Evolutionary conservation across 2,113 vertebrate species (phyloP), one percentile per base, ranked within the genome.

Genomic region (Crotophaga sulcirostris): DNA sequence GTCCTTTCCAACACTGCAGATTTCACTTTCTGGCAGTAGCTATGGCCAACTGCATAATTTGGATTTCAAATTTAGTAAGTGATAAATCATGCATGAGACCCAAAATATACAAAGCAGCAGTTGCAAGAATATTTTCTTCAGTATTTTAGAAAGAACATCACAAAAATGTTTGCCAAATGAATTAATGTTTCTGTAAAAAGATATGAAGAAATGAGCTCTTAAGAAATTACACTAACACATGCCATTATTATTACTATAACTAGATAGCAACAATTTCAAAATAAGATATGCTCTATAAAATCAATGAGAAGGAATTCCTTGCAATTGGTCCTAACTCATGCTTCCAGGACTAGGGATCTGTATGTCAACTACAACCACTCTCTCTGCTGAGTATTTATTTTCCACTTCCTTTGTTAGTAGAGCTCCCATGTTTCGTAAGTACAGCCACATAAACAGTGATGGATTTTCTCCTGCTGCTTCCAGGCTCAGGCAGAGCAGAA

Each of bases 1-100:
- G 76, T 85, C 93, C 88, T 96, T 96, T 94, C 74, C 92, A 93
- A 84, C 60, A 82, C 73, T 95, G 86, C 31, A 95, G 73, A 82
- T 94, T 96, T 95, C 93, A 69, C 91, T 97, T 95, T 93, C 94
- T 97, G 97, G 94, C 95, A 96, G 76, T 68, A 94, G 79, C 51
- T 86, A 70, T 73, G 95, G 94, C 95, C 97, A 98, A 96, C 95
- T 95, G 84, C 84, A 95, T 87, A 95, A 96, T 95, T 97, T 97
- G 93, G 93, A 97, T 98, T 98, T 98, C 93, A 97, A 72, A 98
- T 97, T 97, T 97, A 97, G 95, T 95, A 97, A 97, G 96, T 89
- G 93, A 97, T 95, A 98, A 97, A 96, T 98, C 97, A 97, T 97
- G 96, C 92, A 92, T 96, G 93, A 97, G 95, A 96, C 92, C 81